Base-by-base conservation (phyloP, 2,113 vertebrate species). In the Lepisosteus oculatus region DNA sequence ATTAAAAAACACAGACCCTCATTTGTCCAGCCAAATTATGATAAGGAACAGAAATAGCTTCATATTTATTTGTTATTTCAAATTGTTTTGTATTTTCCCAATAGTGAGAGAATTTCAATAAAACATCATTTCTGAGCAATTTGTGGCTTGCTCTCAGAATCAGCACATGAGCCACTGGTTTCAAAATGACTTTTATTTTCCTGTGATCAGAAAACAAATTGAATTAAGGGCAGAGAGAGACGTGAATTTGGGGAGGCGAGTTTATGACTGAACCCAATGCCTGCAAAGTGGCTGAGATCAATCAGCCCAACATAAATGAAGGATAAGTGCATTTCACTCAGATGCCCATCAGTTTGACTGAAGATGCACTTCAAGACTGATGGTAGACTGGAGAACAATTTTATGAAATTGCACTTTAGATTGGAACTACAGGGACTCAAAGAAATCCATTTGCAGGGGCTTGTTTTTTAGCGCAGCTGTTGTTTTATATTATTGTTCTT, bases 321-420 rank as follows among this genome's bases (percentile, higher is more conserved):
- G 17, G 62, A 17, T 41, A 64, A 64, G 62, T 41, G 17, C 14
- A 64, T 64, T 64, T 17, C 42, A 64, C 62, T 12, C 62, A 64
- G 62, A 64, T 12, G 12, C 62, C 62, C 62, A 13, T 64, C 42
- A 8, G 15, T 64, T 64, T 64, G 62, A 64, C 62, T 41, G 17
- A 64, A 64, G 62, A 64, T 43, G 62, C 15, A 42, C 62, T 64
- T 12, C 8, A 13, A 64, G 62, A 64, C 41, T 64, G 62, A 64
- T 64, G 14, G 62, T 42, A 4, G 62, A 64, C 13, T 43, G 17
- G 15, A 64, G 6, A 6, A 64, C 42, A 43, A 64, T 64, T 64
- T 64, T 64, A 15, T 64, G 42, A 64, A 64, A 64, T 41, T 64
- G 62, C 62, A 42, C 62, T 64, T 41, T 64, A 43, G 62, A 64